Evolutionary conservation across 2,888 invertebrate genomes (phyloP).

Genomic region (Anarsia innoxiella): DNA sequence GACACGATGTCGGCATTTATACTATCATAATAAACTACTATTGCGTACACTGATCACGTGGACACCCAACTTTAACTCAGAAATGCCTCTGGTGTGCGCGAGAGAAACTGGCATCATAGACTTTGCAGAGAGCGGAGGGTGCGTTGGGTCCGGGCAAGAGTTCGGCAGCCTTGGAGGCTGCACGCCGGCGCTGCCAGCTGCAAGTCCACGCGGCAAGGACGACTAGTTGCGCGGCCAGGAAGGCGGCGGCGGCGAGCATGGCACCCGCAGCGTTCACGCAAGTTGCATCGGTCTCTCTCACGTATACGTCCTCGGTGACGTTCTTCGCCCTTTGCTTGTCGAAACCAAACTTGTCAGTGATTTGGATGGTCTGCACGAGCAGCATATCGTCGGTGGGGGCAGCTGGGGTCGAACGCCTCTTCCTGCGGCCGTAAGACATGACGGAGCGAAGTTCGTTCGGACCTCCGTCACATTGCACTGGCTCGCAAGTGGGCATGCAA

Average conservation of each 20-base stretch:
- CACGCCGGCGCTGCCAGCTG: constrained; percentile 87
- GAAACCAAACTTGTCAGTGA: constrained; percentile 93
- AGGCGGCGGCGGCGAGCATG: constrained; percentile 88
- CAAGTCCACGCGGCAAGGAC: constrained; percentile 92
- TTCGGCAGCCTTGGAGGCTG: constrained; percentile 78
- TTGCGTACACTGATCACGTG: constrained; percentile 67
- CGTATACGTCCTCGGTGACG: constrained; percentile 81
- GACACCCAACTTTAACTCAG: constrained; percentile 51
- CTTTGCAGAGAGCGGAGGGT: constrained; percentile 83
- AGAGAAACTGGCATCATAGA: constrained; percentile 90
- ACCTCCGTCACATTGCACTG: constrained; percentile 91
- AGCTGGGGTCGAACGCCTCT: constrained; percentile 80
- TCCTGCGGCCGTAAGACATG: constrained; percentile 88
- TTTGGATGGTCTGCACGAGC: constrained; percentile 92
- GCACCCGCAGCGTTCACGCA: constrained; percentile 88
- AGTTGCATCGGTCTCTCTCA: constrained; percentile 76
- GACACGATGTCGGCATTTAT: constrained; percentile 65
- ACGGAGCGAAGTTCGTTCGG: constrained; percentile 89
- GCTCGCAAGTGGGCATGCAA: constrained; percentile 94
- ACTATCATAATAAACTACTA: constrained; percentile 68
- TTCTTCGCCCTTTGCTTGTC: constrained; percentile 80
- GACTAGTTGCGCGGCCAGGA: constrained; percentile 90
- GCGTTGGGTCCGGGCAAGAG: constrained; percentile 78
- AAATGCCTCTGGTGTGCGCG: constrained; percentile 79
- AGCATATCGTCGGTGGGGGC: constrained; percentile 85